These are phyloP conservation scores for Lophura nycthemera DNA, from an alignment of 2,113 vertebrate genomes.

Conservation along the genomic window DNA sequence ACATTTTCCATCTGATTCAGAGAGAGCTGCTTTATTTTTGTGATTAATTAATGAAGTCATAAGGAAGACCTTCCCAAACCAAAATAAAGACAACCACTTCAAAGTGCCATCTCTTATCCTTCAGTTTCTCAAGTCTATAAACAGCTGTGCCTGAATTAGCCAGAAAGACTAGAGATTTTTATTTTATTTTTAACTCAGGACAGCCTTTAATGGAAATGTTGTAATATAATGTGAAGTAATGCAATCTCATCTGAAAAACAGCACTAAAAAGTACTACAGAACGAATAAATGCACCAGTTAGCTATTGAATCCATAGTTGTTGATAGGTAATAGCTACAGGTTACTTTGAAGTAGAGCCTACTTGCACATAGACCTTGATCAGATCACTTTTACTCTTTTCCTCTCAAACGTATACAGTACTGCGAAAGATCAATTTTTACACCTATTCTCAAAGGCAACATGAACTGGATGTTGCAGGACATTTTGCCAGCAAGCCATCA, in stretches of 20 bases:
- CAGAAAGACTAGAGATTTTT: not conserved
- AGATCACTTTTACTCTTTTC: not conserved
- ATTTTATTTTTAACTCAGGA: not conserved
- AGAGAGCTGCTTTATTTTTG: not conserved
- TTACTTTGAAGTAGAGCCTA: not conserved
- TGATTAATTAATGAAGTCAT: not conserved
- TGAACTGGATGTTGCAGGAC: not conserved
- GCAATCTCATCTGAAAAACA: not conserved
- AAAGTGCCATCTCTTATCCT: not conserved
- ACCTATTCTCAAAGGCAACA: not conserved
- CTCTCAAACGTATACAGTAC: not conserved
- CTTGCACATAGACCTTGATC: not conserved
- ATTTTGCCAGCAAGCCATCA: not conserved
- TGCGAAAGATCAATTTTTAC: not conserved
- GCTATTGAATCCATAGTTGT: not conserved
- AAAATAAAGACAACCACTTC: not conserved
- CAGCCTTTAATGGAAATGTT: not conserved
- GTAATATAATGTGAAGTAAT: not conserved
- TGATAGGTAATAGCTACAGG: not conserved
- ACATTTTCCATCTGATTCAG: not conserved
- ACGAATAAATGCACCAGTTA: not conserved
- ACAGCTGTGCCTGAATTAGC: not conserved
- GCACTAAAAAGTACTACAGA: not conserved
- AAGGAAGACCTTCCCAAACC: not conserved
- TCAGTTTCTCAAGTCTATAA: not conserved